Evolutionary conservation across 2,113 vertebrate species (phyloP).

Genomic region (Zosterops pallidus): DNA sequence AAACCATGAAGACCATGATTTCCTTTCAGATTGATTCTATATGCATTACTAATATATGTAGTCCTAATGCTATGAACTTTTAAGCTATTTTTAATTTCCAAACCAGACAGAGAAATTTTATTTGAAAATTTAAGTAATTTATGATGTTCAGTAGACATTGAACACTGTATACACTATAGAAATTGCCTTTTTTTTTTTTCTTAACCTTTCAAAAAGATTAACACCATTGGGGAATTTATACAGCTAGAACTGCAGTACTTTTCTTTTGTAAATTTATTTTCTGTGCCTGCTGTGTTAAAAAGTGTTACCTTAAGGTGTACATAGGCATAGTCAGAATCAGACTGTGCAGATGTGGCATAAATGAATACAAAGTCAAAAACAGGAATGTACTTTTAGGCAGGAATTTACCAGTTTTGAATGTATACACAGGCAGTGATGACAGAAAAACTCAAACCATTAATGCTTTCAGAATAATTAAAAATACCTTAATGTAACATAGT

Average conservation of each 20-base stretch:
- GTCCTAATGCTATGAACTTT: neutral
- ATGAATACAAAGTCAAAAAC: neutral
- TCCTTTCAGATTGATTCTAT: neutral
- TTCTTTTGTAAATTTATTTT: neutral
- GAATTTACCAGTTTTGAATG: neutral
- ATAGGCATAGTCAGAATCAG: neutral
- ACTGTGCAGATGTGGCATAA: neutral
- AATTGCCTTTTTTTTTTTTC: neutral
- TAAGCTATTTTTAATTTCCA: neutral
- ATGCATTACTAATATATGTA: neutral
- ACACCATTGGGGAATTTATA: neutral
- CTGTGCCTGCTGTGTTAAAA: neutral
- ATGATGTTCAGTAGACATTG: neutral
- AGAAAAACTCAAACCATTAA: neutral
- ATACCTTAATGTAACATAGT: neutral
- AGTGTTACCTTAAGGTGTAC: neutral
- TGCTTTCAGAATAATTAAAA: neutral
- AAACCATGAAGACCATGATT: neutral
- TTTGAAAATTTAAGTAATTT: neutral
- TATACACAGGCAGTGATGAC: accelerated
- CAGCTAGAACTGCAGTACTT: neutral
- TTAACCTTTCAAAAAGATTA: neutral
- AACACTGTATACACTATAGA: neutral
- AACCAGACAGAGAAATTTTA: neutral
- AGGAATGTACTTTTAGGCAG: neutral